Evolutionary conservation across 1,140 invertebrate species (phyloP).

Genomic region (Nasonia vitripennis): DNA sequence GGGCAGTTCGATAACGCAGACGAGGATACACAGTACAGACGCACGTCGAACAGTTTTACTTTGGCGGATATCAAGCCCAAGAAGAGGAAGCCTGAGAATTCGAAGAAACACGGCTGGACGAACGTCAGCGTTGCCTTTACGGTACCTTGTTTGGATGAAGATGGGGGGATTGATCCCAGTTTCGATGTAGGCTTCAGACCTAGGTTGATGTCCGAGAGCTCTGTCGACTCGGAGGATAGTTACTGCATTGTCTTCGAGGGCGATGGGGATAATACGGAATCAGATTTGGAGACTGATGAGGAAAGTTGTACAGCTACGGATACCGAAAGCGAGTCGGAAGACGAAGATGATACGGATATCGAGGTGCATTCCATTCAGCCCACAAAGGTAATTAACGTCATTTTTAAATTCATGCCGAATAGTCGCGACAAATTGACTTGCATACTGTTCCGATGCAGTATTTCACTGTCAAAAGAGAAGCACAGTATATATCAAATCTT

Average conservation of each 20-base stretch:
- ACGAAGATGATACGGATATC: background rate
- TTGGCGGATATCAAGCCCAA: slow-evolving; percentile 46
- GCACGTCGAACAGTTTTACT: slow-evolving; percentile 23
- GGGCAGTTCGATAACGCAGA: background rate
- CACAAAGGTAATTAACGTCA: slow-evolving; percentile 15
- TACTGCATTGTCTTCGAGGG: slow-evolving; percentile 68
- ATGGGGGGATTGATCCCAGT: background rate
- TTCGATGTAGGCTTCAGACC: slow-evolving; percentile 39
- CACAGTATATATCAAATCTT: background rate
- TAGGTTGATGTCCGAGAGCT: slow-evolving; percentile 65
- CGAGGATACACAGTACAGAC: background rate
- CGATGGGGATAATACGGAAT: slow-evolving; percentile 47
- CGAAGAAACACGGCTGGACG: background rate
- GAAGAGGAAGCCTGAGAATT: slow-evolving; percentile 38
- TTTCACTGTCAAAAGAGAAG: no score
- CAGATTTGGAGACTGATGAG: slow-evolving; percentile 51
- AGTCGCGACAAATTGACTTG: no score
- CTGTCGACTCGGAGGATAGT: slow-evolving; percentile 71
- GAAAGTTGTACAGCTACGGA: background rate
- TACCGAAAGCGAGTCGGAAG: slow-evolving; percentile 17
- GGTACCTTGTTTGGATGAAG: slow-evolving; percentile 12
- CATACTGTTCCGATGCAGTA: no score
- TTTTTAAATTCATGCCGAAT: background rate
- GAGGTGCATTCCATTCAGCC: background rate
- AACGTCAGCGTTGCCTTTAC: background rate